These are phyloP conservation scores for Alloscopus bannaensis DNA, from an alignment of 2,888 invertebrate genomes.

Conservation along the genomic window DNA sequence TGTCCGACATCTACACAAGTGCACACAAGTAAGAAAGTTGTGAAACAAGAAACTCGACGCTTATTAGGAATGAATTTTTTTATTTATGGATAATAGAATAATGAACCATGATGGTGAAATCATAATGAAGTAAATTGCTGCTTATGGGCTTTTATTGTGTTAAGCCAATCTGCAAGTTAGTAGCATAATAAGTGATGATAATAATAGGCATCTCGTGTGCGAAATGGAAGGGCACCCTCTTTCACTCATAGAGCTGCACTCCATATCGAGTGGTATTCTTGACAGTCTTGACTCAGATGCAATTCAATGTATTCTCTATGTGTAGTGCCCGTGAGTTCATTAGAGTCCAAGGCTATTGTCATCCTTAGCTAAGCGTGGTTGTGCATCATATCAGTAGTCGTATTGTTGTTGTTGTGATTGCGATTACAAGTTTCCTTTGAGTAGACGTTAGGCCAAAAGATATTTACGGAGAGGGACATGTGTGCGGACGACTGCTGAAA, in stretches of 20 bases:
- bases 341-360: constrained; percentile 31
- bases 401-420: background rate
- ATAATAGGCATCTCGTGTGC: too few relatives aligned
- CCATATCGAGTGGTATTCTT: too few relatives aligned
- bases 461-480: too few relatives aligned
- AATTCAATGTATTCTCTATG: background rate
- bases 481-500: constrained; percentile 2
- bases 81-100: constrained; percentile 66
- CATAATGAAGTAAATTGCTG: constrained; percentile 64
- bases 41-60: constrained; percentile 62
- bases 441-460: too few relatives aligned
- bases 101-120: constrained; percentile 64
- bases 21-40: constrained; percentile 43
- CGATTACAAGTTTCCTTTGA: too few relatives aligned
- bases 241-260: constrained; percentile 5
- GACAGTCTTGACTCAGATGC: too few relatives aligned
- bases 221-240: too few relatives aligned
- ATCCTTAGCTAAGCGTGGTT: too few relatives aligned
- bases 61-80: constrained; percentile 62
- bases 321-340: constrained; percentile 12
- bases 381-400: background rate
- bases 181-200: constrained; percentile 34
- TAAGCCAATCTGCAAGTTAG: constrained; percentile 40
- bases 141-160: constrained; percentile 60
- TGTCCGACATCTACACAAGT: constrained; percentile 3